These are phyloP conservation scores for Athalia circularis DNA, from an alignment of 2,888 invertebrate genomes.

Conservation along the genomic window DNA sequence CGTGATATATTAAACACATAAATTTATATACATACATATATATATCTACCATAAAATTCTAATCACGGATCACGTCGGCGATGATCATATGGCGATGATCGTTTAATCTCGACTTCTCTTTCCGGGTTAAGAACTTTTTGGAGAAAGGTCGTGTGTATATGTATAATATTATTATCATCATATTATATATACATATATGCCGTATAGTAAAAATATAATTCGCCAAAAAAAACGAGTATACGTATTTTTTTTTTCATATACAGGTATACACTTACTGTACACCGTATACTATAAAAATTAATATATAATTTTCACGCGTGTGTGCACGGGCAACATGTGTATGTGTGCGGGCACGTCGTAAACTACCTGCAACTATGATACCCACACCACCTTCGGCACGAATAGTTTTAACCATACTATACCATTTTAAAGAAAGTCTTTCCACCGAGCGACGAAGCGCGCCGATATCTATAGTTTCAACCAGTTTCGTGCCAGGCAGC, in stretches of 20 bases:
- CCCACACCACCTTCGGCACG: conserved; percentile 19
- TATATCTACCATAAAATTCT: too few species aligned
- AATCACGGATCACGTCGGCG: too few species aligned
- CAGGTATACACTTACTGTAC: too few species aligned
- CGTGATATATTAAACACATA: too few species aligned
- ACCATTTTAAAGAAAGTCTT: conserved; percentile 72
- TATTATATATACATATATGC: neutral
- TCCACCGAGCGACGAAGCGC: conserved; percentile 68
- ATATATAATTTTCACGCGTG: neutral
- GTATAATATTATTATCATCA: too few species aligned
- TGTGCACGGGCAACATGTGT: neutral
- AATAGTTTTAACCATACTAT: conserved; percentile 28
- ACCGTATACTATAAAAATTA: neutral
- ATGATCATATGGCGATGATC: conserved; percentile 13
- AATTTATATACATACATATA: too few species aligned
- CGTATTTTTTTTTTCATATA: too few species aligned
- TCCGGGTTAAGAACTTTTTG: conserved; percentile 5
- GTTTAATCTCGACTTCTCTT: conserved; percentile 31
- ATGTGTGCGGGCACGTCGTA: neutral
- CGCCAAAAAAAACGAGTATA: neutral
- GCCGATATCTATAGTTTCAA: conserved; percentile 68
- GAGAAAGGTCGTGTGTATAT: conserved; percentile 8
- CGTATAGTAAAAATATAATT: neutral
- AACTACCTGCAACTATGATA: too few species aligned
- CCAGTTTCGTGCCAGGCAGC: conserved; percentile 70